These are phyloP conservation scores for Odontophorus gujanensis DNA, from an alignment of 2,113 vertebrate genomes.

Conservation along the genomic window DNA sequence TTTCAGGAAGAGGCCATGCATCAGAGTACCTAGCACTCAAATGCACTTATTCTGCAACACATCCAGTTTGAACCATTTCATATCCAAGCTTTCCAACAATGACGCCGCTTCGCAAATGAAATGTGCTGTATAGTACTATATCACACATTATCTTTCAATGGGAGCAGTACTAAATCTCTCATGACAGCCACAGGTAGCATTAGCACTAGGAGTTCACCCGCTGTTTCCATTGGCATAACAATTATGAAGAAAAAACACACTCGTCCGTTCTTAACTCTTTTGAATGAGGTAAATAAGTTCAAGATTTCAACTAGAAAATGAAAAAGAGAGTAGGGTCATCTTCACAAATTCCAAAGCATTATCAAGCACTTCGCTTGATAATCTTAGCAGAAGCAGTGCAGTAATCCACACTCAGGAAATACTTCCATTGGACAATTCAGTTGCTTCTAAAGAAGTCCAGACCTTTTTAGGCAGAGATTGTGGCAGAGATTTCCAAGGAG, in stretches of 20 bases:
- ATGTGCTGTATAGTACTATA: background rate
- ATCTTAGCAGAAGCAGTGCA: background rate
- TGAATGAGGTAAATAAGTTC: background rate
- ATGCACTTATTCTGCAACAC: background rate
- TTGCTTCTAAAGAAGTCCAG: background rate
- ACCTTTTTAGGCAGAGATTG: background rate
- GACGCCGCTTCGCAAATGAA: background rate
- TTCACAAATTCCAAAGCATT: background rate
- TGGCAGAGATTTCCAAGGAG: background rate
- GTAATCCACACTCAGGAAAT: fast-evolving
- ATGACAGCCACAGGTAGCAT: background rate
- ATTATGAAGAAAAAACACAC: background rate
- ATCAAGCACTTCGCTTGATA: background rate
- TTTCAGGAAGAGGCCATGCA: background rate
- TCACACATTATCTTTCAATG: background rate
- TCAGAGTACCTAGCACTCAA: background rate
- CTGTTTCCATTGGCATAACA: background rate
- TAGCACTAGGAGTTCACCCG: conserved; percentile 29
- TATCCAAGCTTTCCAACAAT: background rate
- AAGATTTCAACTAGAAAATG: background rate
- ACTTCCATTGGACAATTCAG: background rate
- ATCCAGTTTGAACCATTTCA: background rate
- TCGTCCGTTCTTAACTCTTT: background rate
- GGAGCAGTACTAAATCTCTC: background rate
- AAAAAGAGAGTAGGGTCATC: background rate